These are phyloP conservation scores for Diogma glabrata DNA, from an alignment of 2,888 invertebrate species.

Conservation along the genomic window DNA sequence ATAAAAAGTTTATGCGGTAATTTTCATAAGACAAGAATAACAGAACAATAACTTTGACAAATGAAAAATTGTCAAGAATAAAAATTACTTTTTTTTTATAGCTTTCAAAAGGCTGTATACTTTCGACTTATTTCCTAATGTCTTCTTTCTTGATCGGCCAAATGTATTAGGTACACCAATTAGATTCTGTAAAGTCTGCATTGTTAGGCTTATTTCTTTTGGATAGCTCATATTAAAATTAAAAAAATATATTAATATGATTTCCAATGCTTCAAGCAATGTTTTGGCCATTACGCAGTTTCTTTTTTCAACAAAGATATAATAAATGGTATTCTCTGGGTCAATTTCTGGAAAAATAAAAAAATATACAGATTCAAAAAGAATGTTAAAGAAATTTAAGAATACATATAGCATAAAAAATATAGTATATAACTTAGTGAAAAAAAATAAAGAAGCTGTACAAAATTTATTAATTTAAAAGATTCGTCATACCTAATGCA, in stretches of 20 bases:
- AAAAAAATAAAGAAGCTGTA: no score
- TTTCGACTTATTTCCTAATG: not conserved
- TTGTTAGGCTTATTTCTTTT: not conserved
- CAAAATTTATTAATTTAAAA: no score
- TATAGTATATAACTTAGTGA: no score
- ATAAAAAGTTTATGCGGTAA: no score
- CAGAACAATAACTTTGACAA: no score
- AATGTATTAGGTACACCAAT: slow-evolving; percentile 1
- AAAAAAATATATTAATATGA: not conserved
- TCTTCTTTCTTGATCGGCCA: slow-evolving; percentile 6
- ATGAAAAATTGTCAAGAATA: no score
- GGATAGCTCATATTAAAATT: slow-evolving; percentile 7
- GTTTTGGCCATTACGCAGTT: not conserved
- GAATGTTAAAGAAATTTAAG: no score
- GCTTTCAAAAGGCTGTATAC: not conserved
- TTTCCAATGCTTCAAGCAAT: not conserved
- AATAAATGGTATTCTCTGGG: not conserved
- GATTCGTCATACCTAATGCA: no score
- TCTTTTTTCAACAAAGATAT: not conserved
- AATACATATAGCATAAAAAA: no score
- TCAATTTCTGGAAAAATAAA: not conserved
- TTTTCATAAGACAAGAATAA: no score
- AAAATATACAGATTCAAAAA: slow-evolving; percentile 1
- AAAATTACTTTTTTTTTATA: no score
- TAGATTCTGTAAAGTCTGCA: not conserved